These are phyloP conservation scores for Teleogryllus occipitalis DNA, from an alignment of 1,140 invertebrate genomes.

Conservation along the genomic window DNA sequence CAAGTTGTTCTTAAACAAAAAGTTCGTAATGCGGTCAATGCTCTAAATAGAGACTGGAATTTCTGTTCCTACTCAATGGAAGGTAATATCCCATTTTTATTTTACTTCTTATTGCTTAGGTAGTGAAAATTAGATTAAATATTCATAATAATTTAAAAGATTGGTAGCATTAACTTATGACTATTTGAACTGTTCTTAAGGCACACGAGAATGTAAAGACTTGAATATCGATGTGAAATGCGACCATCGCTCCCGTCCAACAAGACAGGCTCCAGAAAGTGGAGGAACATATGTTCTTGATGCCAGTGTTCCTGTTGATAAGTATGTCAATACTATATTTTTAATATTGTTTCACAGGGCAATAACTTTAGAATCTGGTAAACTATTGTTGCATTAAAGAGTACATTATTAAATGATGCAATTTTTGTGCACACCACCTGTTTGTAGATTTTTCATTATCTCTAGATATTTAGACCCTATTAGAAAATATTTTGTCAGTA, in stretches of 20 bases:
- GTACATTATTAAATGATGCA: no score
- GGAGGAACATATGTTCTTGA: slow-evolving; percentile 69
- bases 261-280: slow-evolving; percentile 53
- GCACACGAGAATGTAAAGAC: slow-evolving; percentile 71
- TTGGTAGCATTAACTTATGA: not conserved
- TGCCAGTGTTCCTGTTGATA: slow-evolving; percentile 68
- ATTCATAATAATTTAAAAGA: not conserved
- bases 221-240: slow-evolving; percentile 83
- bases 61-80: slow-evolving; percentile 85
- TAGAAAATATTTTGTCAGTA: no score
- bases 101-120: not conserved
- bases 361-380: no score
- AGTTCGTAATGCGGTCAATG: slow-evolving; percentile 77
- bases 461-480: no score
- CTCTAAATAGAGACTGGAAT: slow-evolving; percentile 86
- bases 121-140: not conserved
- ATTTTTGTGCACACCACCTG: no score
- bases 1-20: slow-evolving; percentile 82
- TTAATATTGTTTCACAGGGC: no score
- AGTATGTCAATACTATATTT: slow-evolving; percentile 49
- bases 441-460: no score
- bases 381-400: no score
- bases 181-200: slow-evolving; percentile 26
- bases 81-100: slow-evolving; percentile 39
- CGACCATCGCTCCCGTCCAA: slow-evolving; percentile 61